Evolutionary conservation across 2,888 invertebrate species (phyloP).

Genomic region (Sphaerophoria taeniata): DNA sequence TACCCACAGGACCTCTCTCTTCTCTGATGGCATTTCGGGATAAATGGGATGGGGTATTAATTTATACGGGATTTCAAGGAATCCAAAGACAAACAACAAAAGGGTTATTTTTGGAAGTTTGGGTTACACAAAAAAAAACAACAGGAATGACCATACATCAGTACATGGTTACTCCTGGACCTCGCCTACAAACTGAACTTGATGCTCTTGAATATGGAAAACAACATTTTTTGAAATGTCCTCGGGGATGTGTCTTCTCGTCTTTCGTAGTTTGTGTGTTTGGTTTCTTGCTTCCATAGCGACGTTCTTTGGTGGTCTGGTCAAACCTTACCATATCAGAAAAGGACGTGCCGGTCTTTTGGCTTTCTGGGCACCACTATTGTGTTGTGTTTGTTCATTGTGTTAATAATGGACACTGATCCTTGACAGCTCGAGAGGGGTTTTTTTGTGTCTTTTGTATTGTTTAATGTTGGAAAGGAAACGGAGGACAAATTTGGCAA

Average conservation of each 20-base stretch:
- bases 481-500: neutral
- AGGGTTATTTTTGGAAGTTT: constrained; percentile 44
- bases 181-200: constrained; percentile 18
- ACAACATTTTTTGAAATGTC: constrained; percentile 63
- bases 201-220: constrained; percentile 63
- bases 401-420: constrained; percentile 72
- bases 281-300: constrained; percentile 24
- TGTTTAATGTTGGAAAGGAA: constrained; percentile 2
- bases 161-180: constrained; percentile 26
- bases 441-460: constrained; percentile 3
- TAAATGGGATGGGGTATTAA: constrained; percentile 4
- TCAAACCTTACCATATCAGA: constrained; percentile 44
- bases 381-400: constrained; percentile 67
- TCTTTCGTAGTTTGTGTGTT: neutral
- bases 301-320: constrained; percentile 40
- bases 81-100: constrained; percentile 36
- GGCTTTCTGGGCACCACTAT: constrained; percentile 48
- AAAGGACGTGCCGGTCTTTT: constrained; percentile 70
- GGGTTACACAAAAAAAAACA: constrained; percentile 24
- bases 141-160: constrained; percentile 38
- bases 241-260: constrained; percentile 55
- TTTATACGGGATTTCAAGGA: constrained; percentile 21
- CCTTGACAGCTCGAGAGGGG: constrained; percentile 58
- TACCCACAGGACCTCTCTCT: constrained; percentile 31
- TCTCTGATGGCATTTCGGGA: neutral